These are phyloP conservation scores for Lepidotrigona ventralis DNA, from an alignment of 1,140 invertebrate species.

Conservation along the genomic window DNA sequence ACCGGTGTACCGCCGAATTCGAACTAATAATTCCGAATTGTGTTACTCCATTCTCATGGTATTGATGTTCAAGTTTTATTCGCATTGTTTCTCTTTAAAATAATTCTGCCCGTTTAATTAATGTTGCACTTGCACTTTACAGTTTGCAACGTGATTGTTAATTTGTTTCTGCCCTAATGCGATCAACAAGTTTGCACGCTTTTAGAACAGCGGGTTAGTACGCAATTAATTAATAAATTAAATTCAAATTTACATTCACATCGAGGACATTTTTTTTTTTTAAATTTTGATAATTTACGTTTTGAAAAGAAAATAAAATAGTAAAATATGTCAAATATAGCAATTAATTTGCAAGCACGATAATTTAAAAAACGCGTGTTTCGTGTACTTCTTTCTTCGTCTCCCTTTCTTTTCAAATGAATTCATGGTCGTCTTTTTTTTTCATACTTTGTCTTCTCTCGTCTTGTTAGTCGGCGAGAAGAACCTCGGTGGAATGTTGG, in stretches of 20 bases:
- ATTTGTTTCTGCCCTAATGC: neutral
- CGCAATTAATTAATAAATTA: no score
- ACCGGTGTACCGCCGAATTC: neutral
- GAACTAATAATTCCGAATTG: neutral
- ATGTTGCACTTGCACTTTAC: neutral
- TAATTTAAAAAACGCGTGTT: neutral
- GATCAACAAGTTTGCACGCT: no score
- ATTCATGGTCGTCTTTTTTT: neutral
- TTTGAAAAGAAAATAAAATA: no score
- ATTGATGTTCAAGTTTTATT: neutral
- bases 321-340: no score
- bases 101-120: neutral
- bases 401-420: no score
- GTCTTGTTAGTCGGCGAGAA: neutral
- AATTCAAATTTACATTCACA: no score
- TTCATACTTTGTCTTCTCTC: neutral
- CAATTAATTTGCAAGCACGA: neutral
- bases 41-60: neutral
- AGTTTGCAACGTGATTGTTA: neutral
- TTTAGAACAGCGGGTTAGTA: no score
- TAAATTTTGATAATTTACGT: no score
- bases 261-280: no score
- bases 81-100: neutral
- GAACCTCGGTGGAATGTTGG: neutral
- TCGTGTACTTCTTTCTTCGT: neutral